phyloP scores from a whole-genome alignment of 2,113 vertebrate genomes.

The Pongo abelii region DNA sequence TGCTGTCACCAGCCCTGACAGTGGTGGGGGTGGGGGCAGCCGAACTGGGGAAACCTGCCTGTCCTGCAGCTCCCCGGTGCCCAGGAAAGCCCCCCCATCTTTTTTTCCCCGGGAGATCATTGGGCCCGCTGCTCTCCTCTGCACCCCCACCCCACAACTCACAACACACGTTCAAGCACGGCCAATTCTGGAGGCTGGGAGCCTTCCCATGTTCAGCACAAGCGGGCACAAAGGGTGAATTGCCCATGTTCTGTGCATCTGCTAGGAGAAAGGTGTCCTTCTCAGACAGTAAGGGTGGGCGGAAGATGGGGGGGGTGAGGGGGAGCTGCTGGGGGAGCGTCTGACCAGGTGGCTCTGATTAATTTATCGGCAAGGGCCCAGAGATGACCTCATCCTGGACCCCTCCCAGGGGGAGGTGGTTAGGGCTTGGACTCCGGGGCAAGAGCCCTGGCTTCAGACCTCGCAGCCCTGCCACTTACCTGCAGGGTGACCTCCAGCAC shows the following conservation, averaged over 20 bases:
- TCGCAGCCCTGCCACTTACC: not conserved
- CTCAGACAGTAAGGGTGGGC: not conserved
- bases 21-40: no score
- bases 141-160: accelerated
- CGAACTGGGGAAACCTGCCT: no score
- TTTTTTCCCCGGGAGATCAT: not conserved
- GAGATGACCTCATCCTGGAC: constrained; percentile 19
- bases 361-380: not conserved
- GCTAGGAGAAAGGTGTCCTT: not conserved
- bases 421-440: not conserved
- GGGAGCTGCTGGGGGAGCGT: not conserved
- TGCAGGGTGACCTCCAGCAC: not conserved
- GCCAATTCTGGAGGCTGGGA: not conserved
- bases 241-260: not conserved
- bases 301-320: accelerated
- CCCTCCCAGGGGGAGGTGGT: not conserved
- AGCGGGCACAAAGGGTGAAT: not conserved
- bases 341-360: not conserved
- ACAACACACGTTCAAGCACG: accelerated
- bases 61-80: not conserved
- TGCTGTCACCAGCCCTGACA: accelerated
- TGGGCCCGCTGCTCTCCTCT: not conserved
- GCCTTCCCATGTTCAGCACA: not conserved
- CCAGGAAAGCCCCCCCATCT: not conserved
- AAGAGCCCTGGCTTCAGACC: not conserved